Percentiles rank a stretch among this genome's conserved stretches.
phyloP scores from a whole-genome alignment of 2,113 vertebrate species.

The Tragelaphus strepsiceros region DNA sequence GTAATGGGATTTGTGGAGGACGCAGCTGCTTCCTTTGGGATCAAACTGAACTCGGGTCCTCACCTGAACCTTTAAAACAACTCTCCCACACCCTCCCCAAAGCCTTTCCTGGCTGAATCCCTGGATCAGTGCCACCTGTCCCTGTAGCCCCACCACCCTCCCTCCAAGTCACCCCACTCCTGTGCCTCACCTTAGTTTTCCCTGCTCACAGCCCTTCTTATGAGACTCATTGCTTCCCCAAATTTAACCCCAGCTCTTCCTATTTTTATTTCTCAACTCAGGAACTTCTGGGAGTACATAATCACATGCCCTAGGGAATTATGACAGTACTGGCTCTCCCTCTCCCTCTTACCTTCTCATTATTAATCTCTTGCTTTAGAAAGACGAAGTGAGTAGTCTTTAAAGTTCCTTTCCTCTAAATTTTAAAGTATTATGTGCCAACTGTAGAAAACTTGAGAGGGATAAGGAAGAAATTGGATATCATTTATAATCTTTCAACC shows the following conservation, averaged over 20 bases:
- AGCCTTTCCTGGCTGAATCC: not conserved
- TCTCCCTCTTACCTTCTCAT: not conserved
- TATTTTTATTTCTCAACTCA: constrained; percentile 46
- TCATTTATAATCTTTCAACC: not conserved
- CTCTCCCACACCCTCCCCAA: not conserved
- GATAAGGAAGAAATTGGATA: not conserved
- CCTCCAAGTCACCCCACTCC: not conserved
- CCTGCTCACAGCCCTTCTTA: not conserved
- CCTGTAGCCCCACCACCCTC: not conserved
- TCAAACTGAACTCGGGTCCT: not conserved
- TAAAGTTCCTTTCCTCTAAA: not conserved
- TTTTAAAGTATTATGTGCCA: not conserved
- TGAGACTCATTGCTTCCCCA: not conserved
- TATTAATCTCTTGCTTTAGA: not conserved
- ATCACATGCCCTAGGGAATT: not conserved
- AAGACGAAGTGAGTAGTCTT: not conserved
- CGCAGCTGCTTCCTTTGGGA: not conserved
- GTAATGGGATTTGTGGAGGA: not conserved
- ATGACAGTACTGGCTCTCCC: not conserved
- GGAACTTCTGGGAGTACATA: not conserved
- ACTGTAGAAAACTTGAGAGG: not conserved
- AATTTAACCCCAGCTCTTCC: not conserved
- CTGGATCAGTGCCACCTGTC: not conserved
- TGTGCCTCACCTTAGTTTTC: not conserved
- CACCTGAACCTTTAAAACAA: not conserved